Evolutionary conservation across 2,888 invertebrate species (phyloP).

Genomic region (Hirtodrosophila duncani): DNA sequence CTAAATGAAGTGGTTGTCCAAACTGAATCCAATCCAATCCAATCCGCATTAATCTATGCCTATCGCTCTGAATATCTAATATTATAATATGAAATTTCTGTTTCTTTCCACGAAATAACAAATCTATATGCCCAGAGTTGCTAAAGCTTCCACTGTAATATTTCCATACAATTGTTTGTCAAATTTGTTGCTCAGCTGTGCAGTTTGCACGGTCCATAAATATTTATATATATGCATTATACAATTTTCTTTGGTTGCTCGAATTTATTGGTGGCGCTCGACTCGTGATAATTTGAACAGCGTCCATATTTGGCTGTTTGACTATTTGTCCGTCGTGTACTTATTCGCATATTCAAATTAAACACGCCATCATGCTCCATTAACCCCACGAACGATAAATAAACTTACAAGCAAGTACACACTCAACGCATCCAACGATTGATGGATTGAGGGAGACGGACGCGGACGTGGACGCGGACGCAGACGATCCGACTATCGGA

Average conservation of each 20-base stretch:
- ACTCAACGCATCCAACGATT: not conserved
- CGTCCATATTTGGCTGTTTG: not conserved
- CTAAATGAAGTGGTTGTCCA: too few species aligned
- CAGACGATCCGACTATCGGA: not conserved
- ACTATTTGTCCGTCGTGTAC: slow-evolving; percentile 18
- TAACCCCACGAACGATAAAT: slow-evolving; percentile 42
- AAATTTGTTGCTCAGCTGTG: too few species aligned
- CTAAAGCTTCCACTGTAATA: too few species aligned
- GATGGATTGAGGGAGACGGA: not conserved
- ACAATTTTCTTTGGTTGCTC: not conserved
- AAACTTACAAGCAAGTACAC: not conserved
- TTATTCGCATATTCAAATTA: slow-evolving; percentile 47
- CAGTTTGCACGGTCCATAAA: too few species aligned
- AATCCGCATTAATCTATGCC: too few species aligned
- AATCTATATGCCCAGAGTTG: too few species aligned
- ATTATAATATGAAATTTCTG: too few species aligned
- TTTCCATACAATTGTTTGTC: too few species aligned
- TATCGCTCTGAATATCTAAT: too few species aligned
- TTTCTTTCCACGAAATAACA: too few species aligned
- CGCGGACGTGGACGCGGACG: not conserved
- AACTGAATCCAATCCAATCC: too few species aligned
- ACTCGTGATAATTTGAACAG: slow-evolving; percentile 44
- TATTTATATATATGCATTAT: too few species aligned
- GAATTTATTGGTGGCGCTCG: not conserved
- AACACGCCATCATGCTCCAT: slow-evolving; percentile 64